Percentiles rank a stretch among this genome's conserved stretches.
These are phyloP conservation scores for Aphis gossypii DNA, from an alignment of 1,140 invertebrate genomes.

Conservation along the genomic window DNA sequence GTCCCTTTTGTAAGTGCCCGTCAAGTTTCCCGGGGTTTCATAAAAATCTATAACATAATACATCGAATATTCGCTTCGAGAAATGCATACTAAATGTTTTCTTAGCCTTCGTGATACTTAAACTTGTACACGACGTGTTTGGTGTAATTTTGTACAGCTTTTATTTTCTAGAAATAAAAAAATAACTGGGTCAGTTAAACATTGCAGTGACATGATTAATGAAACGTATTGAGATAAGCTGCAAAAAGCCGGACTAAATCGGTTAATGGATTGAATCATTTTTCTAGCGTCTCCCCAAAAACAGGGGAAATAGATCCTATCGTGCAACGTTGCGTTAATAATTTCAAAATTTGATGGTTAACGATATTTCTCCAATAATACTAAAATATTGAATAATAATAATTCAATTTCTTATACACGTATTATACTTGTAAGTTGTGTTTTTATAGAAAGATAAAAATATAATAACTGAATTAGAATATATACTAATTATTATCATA, in stretches of 20 bases:
- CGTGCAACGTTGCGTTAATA: not conserved
- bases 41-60: not conserved
- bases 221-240: constrained; percentile 54
- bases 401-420: not conserved
- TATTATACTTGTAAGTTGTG: not conserved
- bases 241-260: constrained; percentile 48
- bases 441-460: not conserved
- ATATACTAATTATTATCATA: not conserved
- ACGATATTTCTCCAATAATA: not conserved
- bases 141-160: constrained; percentile 22
- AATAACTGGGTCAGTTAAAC: constrained; percentile 38
- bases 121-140: not conserved
- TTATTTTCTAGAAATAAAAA: not conserved
- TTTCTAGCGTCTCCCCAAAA: constrained; percentile 38
- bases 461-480: not conserved
- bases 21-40: constrained; percentile 22
- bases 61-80: not conserved
- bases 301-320: constrained; percentile 33
- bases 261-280: constrained; percentile 54
- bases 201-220: constrained; percentile 53
- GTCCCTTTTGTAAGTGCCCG: constrained; percentile 24
- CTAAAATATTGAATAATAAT: constrained; percentile 5
- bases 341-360: not conserved
- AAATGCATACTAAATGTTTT: constrained; percentile 20
- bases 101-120: not conserved